Conservation (phyloP, 1,140 invertebrate genomes). For the Choristoneura fumiferana region DNA sequence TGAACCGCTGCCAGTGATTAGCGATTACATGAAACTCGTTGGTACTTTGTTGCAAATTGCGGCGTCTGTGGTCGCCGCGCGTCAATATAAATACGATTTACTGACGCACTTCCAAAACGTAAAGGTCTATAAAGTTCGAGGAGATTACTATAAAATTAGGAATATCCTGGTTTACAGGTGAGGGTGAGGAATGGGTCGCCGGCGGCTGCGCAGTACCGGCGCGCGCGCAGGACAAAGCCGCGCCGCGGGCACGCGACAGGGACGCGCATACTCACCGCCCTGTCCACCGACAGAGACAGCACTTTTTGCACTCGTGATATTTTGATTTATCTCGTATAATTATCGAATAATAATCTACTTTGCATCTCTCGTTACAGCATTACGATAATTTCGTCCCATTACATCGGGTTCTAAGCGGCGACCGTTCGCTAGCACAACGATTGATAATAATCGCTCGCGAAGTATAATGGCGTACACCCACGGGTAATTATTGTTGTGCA, state of each 20-base stretch:
- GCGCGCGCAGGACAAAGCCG: slow-evolving; percentile 41
- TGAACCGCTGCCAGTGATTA: slow-evolving; percentile 52
- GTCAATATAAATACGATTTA: slow-evolving; percentile 69
- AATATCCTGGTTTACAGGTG: slow-evolving; percentile 62
- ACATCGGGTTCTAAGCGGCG: slow-evolving; percentile 70
- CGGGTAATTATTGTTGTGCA: slow-evolving; percentile 77
- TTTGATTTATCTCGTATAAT: slow-evolving; percentile 70
- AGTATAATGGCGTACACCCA: slow-evolving; percentile 77
- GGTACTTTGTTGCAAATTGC: slow-evolving; percentile 27
- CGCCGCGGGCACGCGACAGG: slow-evolving; percentile 39
- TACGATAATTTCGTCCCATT: slow-evolving; percentile 70
- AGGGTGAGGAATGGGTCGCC: slow-evolving; percentile 65
- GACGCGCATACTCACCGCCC: slow-evolving; percentile 24
- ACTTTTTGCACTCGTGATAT: slow-evolving; percentile 38
- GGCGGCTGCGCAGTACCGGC: slow-evolving; percentile 50
- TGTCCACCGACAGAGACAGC: slow-evolving; percentile 35
- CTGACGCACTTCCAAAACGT: slow-evolving; percentile 73
- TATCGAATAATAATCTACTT: slow-evolving; percentile 66
- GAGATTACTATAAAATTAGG: slow-evolving; percentile 74
- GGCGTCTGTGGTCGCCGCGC: slow-evolving; percentile 43
- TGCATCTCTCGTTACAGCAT: slow-evolving; percentile 69
- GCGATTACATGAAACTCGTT: slow-evolving; percentile 53
- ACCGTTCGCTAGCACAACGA: slow-evolving; percentile 70
- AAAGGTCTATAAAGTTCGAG: slow-evolving; percentile 66
- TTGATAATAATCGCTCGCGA: slow-evolving; percentile 77